A percentile compares a stretch with the other conserved stretches of the same genome.
These are phyloP conservation scores for Cylas formicarius DNA, from an alignment of 1,140 invertebrate genomes.

Conservation along the genomic window DNA sequence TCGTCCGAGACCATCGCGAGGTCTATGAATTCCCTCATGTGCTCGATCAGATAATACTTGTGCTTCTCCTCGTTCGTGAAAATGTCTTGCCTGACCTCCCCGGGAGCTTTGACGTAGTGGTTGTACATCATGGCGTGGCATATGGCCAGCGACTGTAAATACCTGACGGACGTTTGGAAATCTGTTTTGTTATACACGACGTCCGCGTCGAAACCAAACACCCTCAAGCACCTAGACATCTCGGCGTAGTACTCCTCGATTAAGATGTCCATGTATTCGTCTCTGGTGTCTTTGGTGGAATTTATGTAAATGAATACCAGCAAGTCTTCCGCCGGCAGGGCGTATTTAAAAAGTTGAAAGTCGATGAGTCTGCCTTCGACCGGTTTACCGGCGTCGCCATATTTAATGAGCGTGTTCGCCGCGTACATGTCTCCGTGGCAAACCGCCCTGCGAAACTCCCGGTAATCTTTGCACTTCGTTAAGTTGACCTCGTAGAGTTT, in stretches of 20 bases:
- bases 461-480: constrained; percentile 44
- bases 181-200: constrained; percentile 6
- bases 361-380: constrained; percentile 51
- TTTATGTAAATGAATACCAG: constrained; percentile 47
- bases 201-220: constrained; percentile 3
- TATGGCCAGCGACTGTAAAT: constrained; percentile 2
- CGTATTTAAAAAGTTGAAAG: constrained; percentile 54
- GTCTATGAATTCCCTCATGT: no score
- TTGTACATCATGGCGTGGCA: constrained; percentile 4
- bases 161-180: constrained; percentile 7
- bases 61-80: no score
- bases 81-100: no score
- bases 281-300: constrained; percentile 40
- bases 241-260: constrained; percentile 11
- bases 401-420: constrained; percentile 57
- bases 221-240: constrained; percentile 3
- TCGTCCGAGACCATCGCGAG: no score
- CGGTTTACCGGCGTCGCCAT: constrained; percentile 28
- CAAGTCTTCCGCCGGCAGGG: constrained; percentile 46
- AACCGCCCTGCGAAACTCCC: constrained; percentile 48
- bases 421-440: constrained; percentile 56
- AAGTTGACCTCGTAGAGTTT: constrained; percentile 36
- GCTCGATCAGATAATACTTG: no score
- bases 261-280: constrained; percentile 4
- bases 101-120: no score